Percentiles rank a stretch among this genome's conserved stretches.
Conservation (phyloP, 1,140 invertebrate species). For the Telenomus remus region DNA sequence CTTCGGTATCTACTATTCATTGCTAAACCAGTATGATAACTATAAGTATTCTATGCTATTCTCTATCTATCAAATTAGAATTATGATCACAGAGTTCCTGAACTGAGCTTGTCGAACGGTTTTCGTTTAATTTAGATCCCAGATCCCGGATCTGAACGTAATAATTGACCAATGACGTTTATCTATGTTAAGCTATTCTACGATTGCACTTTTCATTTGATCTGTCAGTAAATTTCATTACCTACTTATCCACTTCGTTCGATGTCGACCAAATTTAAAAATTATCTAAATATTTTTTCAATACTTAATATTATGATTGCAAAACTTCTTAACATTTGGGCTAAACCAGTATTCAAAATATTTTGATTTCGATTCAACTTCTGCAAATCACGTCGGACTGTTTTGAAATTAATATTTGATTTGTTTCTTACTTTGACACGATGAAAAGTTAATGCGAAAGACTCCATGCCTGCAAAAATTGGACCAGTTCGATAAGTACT, state of each 20-base stretch:
- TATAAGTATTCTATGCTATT: constrained; percentile 41
- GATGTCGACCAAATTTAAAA: neutral
- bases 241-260: constrained; percentile 15
- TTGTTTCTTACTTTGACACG: too few species aligned
- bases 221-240: constrained; percentile 37
- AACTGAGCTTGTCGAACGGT: constrained; percentile 67
- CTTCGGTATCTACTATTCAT: constrained; percentile 65
- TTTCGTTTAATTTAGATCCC: constrained; percentile 63
- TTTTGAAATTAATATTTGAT: too few species aligned
- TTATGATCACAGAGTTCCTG: constrained; percentile 74
- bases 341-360: too few species aligned
- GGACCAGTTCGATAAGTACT: too few species aligned
- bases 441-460: too few species aligned
- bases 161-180: constrained; percentile 50
- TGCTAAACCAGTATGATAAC: constrained; percentile 46
- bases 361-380: too few species aligned
- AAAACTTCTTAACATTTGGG: too few species aligned
- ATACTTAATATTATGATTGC: too few species aligned
- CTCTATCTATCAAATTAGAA: constrained; percentile 49
- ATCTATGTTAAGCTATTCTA: constrained; percentile 59
- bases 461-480: too few species aligned
- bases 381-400: too few species aligned
- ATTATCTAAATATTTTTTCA: too few species aligned
- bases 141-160: constrained; percentile 56
- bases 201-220: constrained; percentile 63